phyloP scores from a whole-genome alignment of 35 echinoderm and acorn worm genomes.

The Amphiura filiformis region DNA sequence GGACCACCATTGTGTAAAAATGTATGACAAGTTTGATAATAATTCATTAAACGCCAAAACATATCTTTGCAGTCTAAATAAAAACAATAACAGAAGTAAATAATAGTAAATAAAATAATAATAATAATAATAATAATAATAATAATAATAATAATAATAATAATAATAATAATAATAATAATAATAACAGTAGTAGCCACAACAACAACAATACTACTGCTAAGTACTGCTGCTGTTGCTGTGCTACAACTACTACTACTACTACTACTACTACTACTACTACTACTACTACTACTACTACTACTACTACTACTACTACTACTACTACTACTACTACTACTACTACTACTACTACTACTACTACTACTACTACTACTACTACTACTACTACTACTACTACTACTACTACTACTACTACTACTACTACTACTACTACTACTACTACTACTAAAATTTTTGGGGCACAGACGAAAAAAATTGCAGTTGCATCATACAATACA shows the following conservation, averaged over 20 bases:
- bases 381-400: conserved; percentile 17
- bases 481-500: no score
- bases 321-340: conserved; percentile 26
- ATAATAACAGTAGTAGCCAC: not conserved
- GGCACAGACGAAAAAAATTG: no score
- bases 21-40: no score
- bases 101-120: no score
- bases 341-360: conserved; percentile 20
- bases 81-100: no score
- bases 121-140: not conserved
- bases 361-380: not conserved
- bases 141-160: not conserved
- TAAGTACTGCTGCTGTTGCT: not conserved
- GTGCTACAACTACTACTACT: not conserved
- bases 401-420: conserved; percentile 27
- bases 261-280: conserved; percentile 17
- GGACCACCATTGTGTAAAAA: no score
- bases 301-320: conserved; percentile 28
- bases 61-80: no score
- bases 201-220: not conserved
- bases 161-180: not conserved
- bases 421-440: conserved; percentile 11
- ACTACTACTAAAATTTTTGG: no score
- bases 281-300: conserved; percentile 32
- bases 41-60: not conserved